Base-by-base conservation (phyloP, 1,140 invertebrate genomes). In the Neuroterus valhalla region DNA sequence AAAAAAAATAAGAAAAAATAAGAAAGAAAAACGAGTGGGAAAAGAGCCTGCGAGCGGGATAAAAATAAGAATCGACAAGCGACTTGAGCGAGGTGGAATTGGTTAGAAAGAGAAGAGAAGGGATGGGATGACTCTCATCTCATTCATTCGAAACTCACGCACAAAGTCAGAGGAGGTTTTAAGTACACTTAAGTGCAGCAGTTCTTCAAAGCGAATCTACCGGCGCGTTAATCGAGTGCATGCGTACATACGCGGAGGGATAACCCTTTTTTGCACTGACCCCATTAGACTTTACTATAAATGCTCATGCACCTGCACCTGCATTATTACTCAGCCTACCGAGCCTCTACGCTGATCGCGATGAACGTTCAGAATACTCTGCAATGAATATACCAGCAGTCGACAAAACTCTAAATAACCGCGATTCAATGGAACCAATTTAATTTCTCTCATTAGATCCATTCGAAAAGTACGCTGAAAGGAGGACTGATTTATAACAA, bases 241-340 rank as follows among this genome's bases (percentile, higher is more conserved):
- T 38, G 31, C 31, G 46, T 48, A 19, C 46, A 19, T 48, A 48
- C 46, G 15, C 46, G 46, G n/a, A 48, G 17, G 46, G 17, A 48
- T 48, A 48, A 48, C 46, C 46, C 46, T 48, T 19, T 48, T 48
- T 48, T 48, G 46, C 46, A 48, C 46, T 48, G 17, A 48, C 46
- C 46, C 17, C 46, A 48, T 48, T 48, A 48, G 3, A 48, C 46
- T n/a, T 19, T 5, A 48, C 46, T 48, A 19, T 48, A 48, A 48
- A 48, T 48, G 17, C 46, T 17, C 4, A 48, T 48, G 17, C 46
- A 48, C 4, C 46, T 48, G 17, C 17, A 48, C 46, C 46, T 48
- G 46, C 46, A 48, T 48, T 15, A 48, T 48, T 48, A 48, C 46
- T 48, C 46, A 48, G 46, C n/a, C 46, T 48, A 48, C 46, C 17